Conservation (phyloP, 2,797 vertebrate genomes). For the Oreortyx pictus region DNA sequence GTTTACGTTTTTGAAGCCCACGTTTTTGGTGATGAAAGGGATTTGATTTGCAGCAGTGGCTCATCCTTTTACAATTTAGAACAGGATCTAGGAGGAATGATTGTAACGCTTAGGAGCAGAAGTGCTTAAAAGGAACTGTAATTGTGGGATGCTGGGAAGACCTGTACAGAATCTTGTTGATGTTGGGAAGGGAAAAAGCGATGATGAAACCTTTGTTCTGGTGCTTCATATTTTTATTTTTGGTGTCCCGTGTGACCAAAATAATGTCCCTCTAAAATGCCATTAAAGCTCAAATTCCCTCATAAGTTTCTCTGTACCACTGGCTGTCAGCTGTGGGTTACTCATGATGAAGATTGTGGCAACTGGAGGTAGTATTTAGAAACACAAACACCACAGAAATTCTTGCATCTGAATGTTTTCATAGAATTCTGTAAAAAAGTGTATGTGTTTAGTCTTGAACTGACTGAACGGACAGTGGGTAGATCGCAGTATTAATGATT, state of each 20-base stretch:
- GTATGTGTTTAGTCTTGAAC: background rate
- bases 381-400: background rate
- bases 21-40: background rate
- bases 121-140: background rate
- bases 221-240: background rate
- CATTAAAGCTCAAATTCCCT: background rate
- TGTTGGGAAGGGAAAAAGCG: background rate
- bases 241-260: background rate
- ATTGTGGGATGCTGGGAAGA: background rate
- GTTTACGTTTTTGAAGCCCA: background rate
- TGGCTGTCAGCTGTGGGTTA: background rate
- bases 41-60: background rate
- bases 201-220: background rate
- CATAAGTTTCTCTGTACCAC: background rate
- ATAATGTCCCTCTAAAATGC: background rate
- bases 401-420: background rate
- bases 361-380: background rate
- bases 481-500: background rate
- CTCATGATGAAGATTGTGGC: fast-evolving
- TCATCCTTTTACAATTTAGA: background rate
- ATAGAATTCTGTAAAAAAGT: background rate
- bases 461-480: fast-evolving
- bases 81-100: background rate
- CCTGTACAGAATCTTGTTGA: background rate
- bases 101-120: background rate